A percentile compares a stretch with the other conserved stretches of the same genome.
Evolutionary conservation across 2,113 vertebrate genomes (phyloP).

Genomic region (Chaenocephalus aceratus): DNA sequence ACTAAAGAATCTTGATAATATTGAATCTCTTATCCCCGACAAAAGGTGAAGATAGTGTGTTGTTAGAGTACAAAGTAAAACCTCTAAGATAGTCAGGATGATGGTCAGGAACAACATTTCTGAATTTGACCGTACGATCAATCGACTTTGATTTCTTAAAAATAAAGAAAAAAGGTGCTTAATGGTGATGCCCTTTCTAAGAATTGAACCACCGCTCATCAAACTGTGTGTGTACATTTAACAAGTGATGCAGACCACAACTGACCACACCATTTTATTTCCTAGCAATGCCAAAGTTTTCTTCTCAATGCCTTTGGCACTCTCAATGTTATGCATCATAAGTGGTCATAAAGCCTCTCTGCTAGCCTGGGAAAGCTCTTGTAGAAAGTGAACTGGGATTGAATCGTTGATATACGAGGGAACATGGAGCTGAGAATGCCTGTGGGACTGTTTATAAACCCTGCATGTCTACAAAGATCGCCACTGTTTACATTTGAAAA

Average conservation of each 20-base stretch:
- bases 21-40: neutral
- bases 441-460: conserved; percentile 38
- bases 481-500: conserved; percentile 20
- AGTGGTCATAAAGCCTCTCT: conserved; percentile 12
- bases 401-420: conserved; percentile 31
- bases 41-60: neutral
- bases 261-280: neutral
- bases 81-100: neutral
- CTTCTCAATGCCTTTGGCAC: conserved; percentile 12
- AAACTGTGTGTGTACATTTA: neutral
- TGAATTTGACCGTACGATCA: neutral
- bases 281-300: conserved; percentile 1
- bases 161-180: too few relatives aligned
- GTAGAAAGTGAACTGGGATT: conserved; percentile 32
- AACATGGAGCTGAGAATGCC: conserved; percentile 41
- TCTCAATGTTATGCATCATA: neutral
- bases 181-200: neutral
- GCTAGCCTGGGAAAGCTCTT: conserved; percentile 22
- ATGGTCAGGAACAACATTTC: neutral
- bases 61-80: neutral
- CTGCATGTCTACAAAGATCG: neutral
- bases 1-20: neutral
- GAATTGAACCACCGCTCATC: neutral
- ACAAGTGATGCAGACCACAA: neutral
- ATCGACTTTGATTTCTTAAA: neutral